These are phyloP conservation scores for Poecilia gillii DNA, from an alignment of 2,797 vertebrate species.

Conservation along the genomic window DNA sequence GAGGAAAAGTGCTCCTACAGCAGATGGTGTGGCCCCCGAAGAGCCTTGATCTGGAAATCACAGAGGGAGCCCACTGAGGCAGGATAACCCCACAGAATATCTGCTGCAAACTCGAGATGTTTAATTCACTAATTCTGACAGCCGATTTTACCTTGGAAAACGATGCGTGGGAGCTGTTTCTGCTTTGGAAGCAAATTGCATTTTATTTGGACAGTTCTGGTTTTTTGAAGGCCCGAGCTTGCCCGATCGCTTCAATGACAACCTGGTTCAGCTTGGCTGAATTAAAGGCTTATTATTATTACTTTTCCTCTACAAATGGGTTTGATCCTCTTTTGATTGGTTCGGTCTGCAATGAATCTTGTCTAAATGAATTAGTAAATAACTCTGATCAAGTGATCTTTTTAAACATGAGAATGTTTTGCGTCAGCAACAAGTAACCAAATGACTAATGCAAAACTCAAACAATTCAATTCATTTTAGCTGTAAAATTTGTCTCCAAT, in stretches of 20 bases:
- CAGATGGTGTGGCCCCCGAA: conserved; percentile 11
- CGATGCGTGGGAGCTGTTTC: background rate
- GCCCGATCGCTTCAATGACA: background rate
- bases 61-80: conserved; percentile 8
- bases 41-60: conserved; percentile 18
- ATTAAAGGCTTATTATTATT: background rate
- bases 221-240: background rate
- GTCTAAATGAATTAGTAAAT: background rate
- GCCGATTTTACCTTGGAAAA: background rate
- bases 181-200: background rate
- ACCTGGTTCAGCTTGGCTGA: background rate
- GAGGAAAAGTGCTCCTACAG: conserved; percentile 8
- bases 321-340: background rate
- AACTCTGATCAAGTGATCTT: background rate
- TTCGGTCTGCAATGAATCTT: background rate
- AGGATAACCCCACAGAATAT: conserved; percentile 7
- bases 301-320: background rate
- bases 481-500: background rate
- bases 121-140: background rate
- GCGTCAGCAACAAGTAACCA: background rate
- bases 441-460: background rate
- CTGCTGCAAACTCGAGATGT: background rate
- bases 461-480: background rate
- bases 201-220: background rate
- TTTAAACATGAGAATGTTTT: background rate